phyloP scores from a whole-genome alignment of 2,113 vertebrate species.

The Apus apus region DNA sequence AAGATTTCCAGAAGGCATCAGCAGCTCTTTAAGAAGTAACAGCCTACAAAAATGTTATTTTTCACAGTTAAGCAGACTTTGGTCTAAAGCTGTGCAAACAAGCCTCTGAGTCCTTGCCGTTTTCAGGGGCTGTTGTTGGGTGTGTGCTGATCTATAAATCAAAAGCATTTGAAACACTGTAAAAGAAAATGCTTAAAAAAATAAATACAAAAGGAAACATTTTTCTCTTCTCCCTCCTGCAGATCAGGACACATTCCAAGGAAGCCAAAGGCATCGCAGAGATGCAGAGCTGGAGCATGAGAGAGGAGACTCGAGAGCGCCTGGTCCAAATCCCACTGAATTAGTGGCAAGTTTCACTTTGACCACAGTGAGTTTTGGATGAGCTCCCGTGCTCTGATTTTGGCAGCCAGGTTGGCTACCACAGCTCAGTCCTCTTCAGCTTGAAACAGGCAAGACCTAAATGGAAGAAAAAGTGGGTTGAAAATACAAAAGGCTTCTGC shows the following conservation, averaged over 20 bases:
- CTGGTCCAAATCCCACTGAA: not conserved
- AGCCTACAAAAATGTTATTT: constrained; percentile 68
- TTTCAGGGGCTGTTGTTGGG: constrained; percentile 46
- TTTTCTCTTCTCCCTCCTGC: constrained; percentile 15
- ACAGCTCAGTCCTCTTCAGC: not conserved
- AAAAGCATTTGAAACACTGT: constrained; percentile 50
- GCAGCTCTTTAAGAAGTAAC: constrained; percentile 39
- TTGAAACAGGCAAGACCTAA: not conserved
- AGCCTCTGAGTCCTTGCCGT: constrained; percentile 18
- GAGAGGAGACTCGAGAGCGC: not conserved
- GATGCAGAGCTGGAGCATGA: not conserved
- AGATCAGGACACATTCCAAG: not conserved
- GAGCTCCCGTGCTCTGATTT: not conserved
- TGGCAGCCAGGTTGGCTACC: not conserved
- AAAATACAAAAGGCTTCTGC: not conserved
- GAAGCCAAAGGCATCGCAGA: not conserved
- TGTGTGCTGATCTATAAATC: constrained; percentile 35
- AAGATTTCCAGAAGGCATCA: constrained; percentile 48
- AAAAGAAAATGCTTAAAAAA: constrained; percentile 38
- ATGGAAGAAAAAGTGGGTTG: not conserved
- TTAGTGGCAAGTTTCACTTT: not conserved
- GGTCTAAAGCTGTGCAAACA: constrained; percentile 66
- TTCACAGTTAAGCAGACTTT: constrained; percentile 65
- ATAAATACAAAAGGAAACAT: not conserved
- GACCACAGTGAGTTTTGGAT: not conserved